These are phyloP conservation scores for Chelon labrosus DNA, from an alignment of 2,797 vertebrate genomes.

Conservation along the genomic window DNA sequence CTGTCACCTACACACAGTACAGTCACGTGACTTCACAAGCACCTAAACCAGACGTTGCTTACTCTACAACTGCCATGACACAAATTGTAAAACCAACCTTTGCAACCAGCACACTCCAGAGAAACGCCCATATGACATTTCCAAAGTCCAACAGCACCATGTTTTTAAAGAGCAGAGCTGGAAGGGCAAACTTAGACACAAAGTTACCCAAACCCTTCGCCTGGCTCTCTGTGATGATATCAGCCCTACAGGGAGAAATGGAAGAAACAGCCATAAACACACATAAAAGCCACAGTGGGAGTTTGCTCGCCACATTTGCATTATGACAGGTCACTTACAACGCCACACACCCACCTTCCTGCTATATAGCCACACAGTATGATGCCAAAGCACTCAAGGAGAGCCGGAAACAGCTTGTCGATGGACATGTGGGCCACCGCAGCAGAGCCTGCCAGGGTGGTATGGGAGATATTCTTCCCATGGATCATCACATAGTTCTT, in stretches of 20 bases:
- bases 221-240: slow-evolving; percentile 91
- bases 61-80: no score
- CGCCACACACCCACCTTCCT: slow-evolving; percentile 78
- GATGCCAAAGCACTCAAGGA: slow-evolving; percentile 97
- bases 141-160: slow-evolving; percentile 96
- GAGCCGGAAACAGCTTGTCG: slow-evolving; percentile 94
- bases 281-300: not conserved
- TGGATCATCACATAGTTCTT: slow-evolving; percentile 75
- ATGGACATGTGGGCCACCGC: slow-evolving; percentile 92
- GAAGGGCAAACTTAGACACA: slow-evolving; percentile 96
- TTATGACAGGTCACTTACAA: not conserved
- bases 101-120: slow-evolving; percentile 93
- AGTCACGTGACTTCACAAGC: not conserved
- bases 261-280: not conserved
- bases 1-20: slow-evolving; percentile 74
- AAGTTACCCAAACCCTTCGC: slow-evolving; percentile 96
- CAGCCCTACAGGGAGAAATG: slow-evolving; percentile 72
- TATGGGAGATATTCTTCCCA: slow-evolving; percentile 80
- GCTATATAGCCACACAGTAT: slow-evolving; percentile 96
- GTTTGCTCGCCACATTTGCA: not conserved
- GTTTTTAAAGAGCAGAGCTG: slow-evolving; percentile 96
- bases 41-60: not conserved
- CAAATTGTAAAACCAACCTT: slow-evolving; percentile 82
- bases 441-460: slow-evolving; percentile 20
- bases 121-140: slow-evolving; percentile 94